Conservation (phyloP, 1,140 invertebrate genomes). For the Aporrectodea caliginosa region DNA sequence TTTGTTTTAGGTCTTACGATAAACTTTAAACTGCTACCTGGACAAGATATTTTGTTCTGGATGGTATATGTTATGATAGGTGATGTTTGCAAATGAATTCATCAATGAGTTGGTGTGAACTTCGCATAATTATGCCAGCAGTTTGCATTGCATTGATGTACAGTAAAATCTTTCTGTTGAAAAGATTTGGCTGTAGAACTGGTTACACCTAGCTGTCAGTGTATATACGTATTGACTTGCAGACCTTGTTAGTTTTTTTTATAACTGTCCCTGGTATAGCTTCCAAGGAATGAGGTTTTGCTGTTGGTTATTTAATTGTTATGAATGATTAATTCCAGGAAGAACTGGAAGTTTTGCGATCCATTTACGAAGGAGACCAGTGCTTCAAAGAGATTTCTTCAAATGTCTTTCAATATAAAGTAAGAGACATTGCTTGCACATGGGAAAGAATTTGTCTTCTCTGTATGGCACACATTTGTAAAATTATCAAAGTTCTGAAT, state of each 20-base stretch:
- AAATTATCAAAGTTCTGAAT: too few species aligned
- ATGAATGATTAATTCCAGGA: slow-evolving; percentile 60
- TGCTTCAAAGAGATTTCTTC: slow-evolving; percentile 75
- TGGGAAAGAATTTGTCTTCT: neutral
- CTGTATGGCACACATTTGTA: neutral
- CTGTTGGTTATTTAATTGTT: neutral
- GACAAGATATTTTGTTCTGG: too few species aligned
- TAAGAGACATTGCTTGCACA: slow-evolving; percentile 57
- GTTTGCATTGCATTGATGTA: too few species aligned
- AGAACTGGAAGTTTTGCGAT: slow-evolving; percentile 82
- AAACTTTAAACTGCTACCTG: too few species aligned
- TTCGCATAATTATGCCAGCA: too few species aligned
- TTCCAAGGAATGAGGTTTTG: neutral
- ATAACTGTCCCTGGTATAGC: neutral
- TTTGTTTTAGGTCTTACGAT: too few species aligned
- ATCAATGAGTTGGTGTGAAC: too few species aligned
- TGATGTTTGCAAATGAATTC: too few species aligned
- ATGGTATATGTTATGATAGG: too few species aligned
- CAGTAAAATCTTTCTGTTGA: neutral
- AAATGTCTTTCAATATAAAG: slow-evolving; percentile 85
- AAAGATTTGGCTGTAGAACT: neutral
- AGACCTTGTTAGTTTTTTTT: neutral
- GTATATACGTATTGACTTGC: neutral
- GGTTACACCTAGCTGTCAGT: neutral
- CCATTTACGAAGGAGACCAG: slow-evolving; percentile 89